A percentile compares a stretch with the other conserved stretches of the same genome.
phyloP scores from a whole-genome alignment of 2,113 vertebrate genomes.

The Muntiacus muntjak region DNA sequence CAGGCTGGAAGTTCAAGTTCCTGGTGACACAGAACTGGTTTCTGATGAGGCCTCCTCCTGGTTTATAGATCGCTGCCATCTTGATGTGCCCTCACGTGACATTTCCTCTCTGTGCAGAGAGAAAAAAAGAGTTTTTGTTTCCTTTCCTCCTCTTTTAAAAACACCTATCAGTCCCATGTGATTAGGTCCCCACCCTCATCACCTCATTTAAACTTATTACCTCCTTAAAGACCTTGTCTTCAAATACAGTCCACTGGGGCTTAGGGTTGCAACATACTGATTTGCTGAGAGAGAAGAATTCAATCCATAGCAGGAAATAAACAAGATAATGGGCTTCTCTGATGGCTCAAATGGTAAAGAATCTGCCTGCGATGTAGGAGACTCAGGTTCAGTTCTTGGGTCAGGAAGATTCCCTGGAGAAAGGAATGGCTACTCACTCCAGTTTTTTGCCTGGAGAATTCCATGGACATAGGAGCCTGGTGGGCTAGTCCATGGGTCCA shows the following conservation, averaged over 20 bases:
- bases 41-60: background rate
- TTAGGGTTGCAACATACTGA: background rate
- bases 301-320: background rate
- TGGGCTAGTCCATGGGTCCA: background rate
- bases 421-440: background rate
- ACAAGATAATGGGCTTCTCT: background rate
- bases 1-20: background rate
- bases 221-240: background rate
- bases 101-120: background rate
- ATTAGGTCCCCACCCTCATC: background rate
- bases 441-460: background rate
- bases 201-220: background rate
- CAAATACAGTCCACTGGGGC: background rate
- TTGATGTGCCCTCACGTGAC: background rate
- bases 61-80: background rate
- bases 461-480: background rate
- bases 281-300: rapidly evolving
- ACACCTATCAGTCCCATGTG: background rate
- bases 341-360: background rate
- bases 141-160: background rate
- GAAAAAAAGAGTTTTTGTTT: background rate
- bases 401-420: background rate
- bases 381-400: background rate
- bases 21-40: background rate
- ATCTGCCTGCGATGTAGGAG: background rate